Conservation (phyloP, 2,113 vertebrate genomes). For the Anolis sagrei region DNA sequence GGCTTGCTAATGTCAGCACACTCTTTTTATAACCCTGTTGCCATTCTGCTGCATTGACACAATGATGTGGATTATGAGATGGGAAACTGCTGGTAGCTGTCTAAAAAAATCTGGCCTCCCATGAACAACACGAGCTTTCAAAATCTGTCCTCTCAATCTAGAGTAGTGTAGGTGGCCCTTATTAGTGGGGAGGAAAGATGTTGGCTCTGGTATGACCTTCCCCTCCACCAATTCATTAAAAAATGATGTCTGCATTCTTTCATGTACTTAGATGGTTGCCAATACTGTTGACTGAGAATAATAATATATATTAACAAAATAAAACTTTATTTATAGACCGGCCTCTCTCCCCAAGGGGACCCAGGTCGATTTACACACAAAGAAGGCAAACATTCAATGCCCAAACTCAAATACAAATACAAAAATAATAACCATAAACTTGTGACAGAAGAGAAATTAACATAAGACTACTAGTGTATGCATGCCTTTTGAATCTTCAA, state of each 20-base stretch:
- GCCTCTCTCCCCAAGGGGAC: too few relatives aligned
- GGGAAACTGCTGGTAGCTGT: constrained; percentile 40
- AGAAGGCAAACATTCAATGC: too few relatives aligned
- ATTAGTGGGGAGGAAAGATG: not conserved
- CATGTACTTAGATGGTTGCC: too few relatives aligned
- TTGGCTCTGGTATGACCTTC: too few relatives aligned
- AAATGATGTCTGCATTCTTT: not conserved
- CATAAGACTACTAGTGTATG: too few relatives aligned
- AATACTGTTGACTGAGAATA: not conserved
- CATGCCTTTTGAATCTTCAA: too few relatives aligned
- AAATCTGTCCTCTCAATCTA: not conserved
- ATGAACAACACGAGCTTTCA: not conserved
- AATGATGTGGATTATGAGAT: constrained; percentile 56
- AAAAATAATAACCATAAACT: too few relatives aligned
- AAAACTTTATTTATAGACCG: too few relatives aligned
- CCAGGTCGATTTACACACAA: too few relatives aligned
- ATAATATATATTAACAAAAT: too few relatives aligned
- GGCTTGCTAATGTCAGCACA: constrained; percentile 54
- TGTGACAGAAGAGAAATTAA: too few relatives aligned
- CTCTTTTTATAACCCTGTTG: constrained; percentile 44
- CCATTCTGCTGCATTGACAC: constrained; percentile 55
- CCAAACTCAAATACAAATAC: too few relatives aligned
- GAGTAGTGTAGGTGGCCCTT: rapidly evolving
- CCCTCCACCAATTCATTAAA: not conserved
- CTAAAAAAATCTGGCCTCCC: constrained; percentile 46